Evolutionary conservation across 2,888 invertebrate genomes (phyloP), one percentile per base, ranked within the genome.

Genomic region (Cabera pusaria): DNA sequence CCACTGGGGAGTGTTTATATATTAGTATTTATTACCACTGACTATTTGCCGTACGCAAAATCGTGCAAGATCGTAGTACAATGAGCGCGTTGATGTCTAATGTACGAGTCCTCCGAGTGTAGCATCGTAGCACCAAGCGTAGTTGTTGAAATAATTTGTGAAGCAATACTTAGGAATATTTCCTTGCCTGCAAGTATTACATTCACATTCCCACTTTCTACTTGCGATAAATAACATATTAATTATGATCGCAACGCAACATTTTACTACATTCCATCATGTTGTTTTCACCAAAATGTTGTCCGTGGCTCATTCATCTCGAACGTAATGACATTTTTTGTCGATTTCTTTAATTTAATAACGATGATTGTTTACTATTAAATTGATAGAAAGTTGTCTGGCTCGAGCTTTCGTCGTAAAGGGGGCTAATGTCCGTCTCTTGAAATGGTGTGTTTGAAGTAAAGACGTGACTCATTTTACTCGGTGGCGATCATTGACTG

Each of bases 51-150:
- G 14, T 3, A 14, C 3, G 14, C 14, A 14, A 14, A 14, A 14
- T 14, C 4, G 14, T 19, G 21, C n/a, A 22, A 2, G 14, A 5
- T 8, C 36, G 23, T 34, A 39, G 41, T 36, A 16, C 25, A 21
- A 8, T 6, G 17, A 35, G 49, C 67, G 65, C 84, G 83, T 84
- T 81, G 77, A 83, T 72, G 72, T 84, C 83, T 80, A 70, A 69
- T 67, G 46, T 55, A 65, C 33, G 25, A 28, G 23, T 18, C 12
- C 14, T n/a, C 26, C 4, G 9, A 33, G 6, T 31, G 45, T 48
- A 50, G 35, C 32, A 11, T 28, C 31, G 44, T 44, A 44, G 38
- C 34, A 22, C 20, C 25, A 32, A 34, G 50, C 59, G 59, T 61
- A 60, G 3, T 14, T 14, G 2, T 14, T 14, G 14, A n/a, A n/a